Evolutionary conservation across 2,113 vertebrate species (phyloP), one percentile per base, ranked within the genome.

Genomic region (Delphinus delphis): DNA sequence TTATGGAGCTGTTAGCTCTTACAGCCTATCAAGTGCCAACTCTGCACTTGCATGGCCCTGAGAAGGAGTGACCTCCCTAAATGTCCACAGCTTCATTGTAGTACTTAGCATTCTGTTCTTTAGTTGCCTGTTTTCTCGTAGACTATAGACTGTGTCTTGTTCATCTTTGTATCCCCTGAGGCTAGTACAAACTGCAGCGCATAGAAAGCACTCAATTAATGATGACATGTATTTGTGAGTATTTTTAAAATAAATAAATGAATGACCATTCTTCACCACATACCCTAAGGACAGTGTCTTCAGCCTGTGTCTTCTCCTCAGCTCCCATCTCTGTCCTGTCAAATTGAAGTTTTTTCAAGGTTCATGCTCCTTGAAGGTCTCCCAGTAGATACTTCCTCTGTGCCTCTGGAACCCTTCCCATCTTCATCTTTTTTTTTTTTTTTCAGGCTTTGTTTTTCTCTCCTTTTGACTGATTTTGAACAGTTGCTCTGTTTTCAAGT

Each of bases 31-130:
- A n/a, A 33, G 36, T 44, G 67, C 23, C 12, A 1, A 25, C 55
- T 47, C 31, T 44, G 50, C 3, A 2, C 18, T 28, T n/a, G 47
- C 8, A 4, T 0, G 3, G 13, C n/a, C 28, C 14, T 6, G 41
- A 76, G 23, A 63, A 70, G 38, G 13, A 55, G 31, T 3, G n/a
- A 31, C 31, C n/a, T 47, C 21, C 5, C 20, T 53, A 7, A 21
- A 7, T 3, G 44, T 38, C 28, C n/a, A 25, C 20, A 12, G 2
- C 20, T 31, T 36, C 25, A 26, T 9, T 20, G 6, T 41, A 10
- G 25, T 20, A 3, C 31, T 25, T 9, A 4, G 60, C 18, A 8
- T n/a, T 11, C 31, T 36, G 7, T 53, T 53, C 89, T n/a, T 26
- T 26, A 79, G 31, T 8, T 31, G 14, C 26, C 86, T 65, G 26